Base-by-base conservation (phyloP, 2,113 vertebrate species). In the Zingel zingel region DNA sequence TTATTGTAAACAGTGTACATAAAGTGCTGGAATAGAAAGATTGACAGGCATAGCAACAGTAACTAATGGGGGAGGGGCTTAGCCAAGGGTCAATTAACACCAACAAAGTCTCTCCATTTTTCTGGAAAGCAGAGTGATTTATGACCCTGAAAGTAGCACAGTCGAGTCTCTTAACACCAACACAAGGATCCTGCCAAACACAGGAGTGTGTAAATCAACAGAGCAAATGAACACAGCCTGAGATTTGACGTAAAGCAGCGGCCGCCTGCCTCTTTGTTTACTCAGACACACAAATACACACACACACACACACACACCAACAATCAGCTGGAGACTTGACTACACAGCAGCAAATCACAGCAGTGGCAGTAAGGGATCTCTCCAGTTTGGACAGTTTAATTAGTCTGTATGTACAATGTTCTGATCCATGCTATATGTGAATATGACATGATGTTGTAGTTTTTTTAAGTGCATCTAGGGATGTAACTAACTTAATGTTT, bases 151-250 rank as follows among this genome's bases (percentile, higher is more conserved):
- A 74, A 74, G 86, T 63, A 84, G 50, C 67, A 81, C 64, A 85
- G 61, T 50, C 45, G 39, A 62, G 82, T 80, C 75, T 75, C 74
- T 83, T 81, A 77, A 88, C 84, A 85, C 65, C 56, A 63, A 82
- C 83, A 91, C 79, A 87, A 81, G 67, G 70, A 74, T 61, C 74
- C 76, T 73, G 82, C 54, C 83, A 56, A 74, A 81, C 39, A 33
- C 61, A 56, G 59, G 87, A 89, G 89, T 86, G 89, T 85, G 89
- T 93, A 94, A 94, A 94, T 94, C 94, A 90, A 56, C 45, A 15
- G 57, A 65, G 57, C 68, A 21, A 80, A 88, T 53, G 36, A 94
- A 86, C 57, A 81, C 82, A 84, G 81, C 58, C 77, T 74, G 66
- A 83, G 76, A 72, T 77, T 76, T 79, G 91, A 90, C 79, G 73